Percentiles rank a stretch among this genome's conserved stretches.
phyloP scores from a whole-genome alignment of 1,140 invertebrate species.

The Stratiolaelaps scimitus region DNA sequence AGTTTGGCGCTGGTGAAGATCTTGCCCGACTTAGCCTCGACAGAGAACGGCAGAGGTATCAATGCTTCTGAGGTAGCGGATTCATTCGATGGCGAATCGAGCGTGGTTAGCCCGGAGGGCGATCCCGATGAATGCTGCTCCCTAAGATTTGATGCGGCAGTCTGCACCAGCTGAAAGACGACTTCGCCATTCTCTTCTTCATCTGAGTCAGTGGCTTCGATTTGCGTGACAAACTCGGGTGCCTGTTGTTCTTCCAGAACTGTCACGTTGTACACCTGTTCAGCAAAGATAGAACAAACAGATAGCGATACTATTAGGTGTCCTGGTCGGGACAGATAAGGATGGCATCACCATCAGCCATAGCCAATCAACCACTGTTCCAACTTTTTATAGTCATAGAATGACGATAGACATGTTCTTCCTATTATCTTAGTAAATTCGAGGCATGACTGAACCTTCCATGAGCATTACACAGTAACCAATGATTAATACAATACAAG shows the following conservation, averaged over 20 bases:
- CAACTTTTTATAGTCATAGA: too few relatives aligned
- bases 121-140: too few relatives aligned
- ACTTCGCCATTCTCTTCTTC: slow-evolving; percentile 71
- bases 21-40: slow-evolving; percentile 64
- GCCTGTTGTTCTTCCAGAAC: slow-evolving; percentile 72
- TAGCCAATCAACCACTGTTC: too few relatives aligned
- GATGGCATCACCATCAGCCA: too few relatives aligned
- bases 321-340: too few relatives aligned
- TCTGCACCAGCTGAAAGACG: slow-evolving; percentile 58
- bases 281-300: slow-evolving; percentile 35
- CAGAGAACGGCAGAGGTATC: slow-evolving; percentile 48
- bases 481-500: too few relatives aligned
- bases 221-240: slow-evolving; percentile 57
- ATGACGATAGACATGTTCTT: too few relatives aligned
- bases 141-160: slow-evolving; percentile 35
- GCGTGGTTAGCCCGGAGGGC: slow-evolving; percentile 50
- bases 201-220: slow-evolving; percentile 71
- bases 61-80: neutral
- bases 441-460: too few relatives aligned
- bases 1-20: slow-evolving; percentile 67
- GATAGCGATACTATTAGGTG: too few relatives aligned
- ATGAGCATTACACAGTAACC: too few relatives aligned
- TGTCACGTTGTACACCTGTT: slow-evolving; percentile 63
- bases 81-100: slow-evolving; percentile 39
- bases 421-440: too few relatives aligned